phyloP scores from a whole-genome alignment of 2,113 vertebrate genomes.

The Sterna hirundo region DNA sequence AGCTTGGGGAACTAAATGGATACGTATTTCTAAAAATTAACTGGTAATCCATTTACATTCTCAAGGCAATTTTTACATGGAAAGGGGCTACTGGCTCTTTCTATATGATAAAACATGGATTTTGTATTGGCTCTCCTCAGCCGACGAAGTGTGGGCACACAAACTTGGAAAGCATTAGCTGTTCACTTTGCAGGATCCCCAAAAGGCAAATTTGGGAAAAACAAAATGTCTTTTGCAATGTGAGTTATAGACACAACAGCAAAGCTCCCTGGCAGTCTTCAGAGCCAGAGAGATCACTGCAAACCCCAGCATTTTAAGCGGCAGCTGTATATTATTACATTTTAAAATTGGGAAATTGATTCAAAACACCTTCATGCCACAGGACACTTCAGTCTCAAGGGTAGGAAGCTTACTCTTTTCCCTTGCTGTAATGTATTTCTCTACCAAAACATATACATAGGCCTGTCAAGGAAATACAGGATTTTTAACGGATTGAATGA shows the following conservation, averaged over 20 bases:
- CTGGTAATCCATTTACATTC: neutral
- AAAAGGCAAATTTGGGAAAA: neutral
- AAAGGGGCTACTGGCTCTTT: neutral
- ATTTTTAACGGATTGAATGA: neutral
- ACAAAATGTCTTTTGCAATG: neutral
- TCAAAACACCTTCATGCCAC: neutral
- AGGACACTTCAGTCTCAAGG: rapidly evolving
- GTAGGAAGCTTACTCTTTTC: neutral
- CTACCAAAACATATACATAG: neutral
- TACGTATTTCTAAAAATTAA: neutral
- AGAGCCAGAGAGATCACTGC: neutral
- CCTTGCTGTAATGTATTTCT: neutral
- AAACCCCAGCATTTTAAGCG: neutral
- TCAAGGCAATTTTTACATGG: neutral
- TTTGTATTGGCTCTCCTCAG: neutral
- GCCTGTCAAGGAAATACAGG: neutral
- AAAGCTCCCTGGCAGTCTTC: neutral
- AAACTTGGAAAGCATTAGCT: neutral
- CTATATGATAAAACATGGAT: neutral
- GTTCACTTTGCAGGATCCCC: neutral
- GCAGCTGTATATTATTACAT: neutral
- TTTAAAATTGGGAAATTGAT: neutral
- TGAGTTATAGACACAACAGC: neutral
- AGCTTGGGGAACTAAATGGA: neutral
- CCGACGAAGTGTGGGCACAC: neutral